Evolutionary conservation across 2,113 vertebrate genomes (phyloP).

Genomic region (Menidia beryllina): DNA sequence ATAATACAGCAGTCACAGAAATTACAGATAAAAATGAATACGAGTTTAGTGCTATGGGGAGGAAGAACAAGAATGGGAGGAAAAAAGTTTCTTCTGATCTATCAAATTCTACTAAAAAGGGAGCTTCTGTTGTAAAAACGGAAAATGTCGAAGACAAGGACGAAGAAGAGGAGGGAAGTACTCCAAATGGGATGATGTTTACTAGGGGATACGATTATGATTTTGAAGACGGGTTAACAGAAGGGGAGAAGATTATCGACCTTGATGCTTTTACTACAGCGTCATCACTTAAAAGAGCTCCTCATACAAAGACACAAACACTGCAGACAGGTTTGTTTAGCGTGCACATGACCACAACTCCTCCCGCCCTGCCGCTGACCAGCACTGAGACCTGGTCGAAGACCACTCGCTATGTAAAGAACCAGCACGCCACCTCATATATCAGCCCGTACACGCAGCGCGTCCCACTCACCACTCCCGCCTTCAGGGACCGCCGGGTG

Average conservation of each 20-base stretch:
- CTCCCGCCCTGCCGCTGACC: constrained; percentile 37
- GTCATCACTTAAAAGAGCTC: constrained; percentile 27
- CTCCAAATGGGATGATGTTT: constrained; percentile 52
- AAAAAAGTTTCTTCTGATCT: not conserved
- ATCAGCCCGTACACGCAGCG: constrained; percentile 29
- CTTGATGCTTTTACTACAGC: constrained; percentile 52
- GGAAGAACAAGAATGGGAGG: constrained; percentile 41
- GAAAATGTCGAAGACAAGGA: constrained; percentile 20
- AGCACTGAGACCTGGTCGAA: constrained; percentile 38
- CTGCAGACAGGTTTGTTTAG: constrained; percentile 42
- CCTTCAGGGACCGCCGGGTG: constrained; percentile 2
- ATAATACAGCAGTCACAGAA: constrained; percentile 39
- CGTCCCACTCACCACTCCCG: constrained; percentile 39
- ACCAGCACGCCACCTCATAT: constrained; percentile 26
- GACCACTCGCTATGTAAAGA: constrained; percentile 34
- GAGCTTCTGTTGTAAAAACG: constrained; percentile 7
- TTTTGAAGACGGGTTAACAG: constrained; percentile 59
- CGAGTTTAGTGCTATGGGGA: constrained; percentile 49
- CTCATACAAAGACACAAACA: constrained; percentile 36
- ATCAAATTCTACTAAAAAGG: constrained; percentile 15
- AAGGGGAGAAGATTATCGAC: constrained; percentile 65
- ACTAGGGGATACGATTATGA: constrained; percentile 78
- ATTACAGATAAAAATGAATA: constrained; percentile 55
- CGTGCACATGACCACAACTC: constrained; percentile 36
- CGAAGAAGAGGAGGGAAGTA: constrained; percentile 75